These are phyloP conservation scores for Orchesellides sinensis DNA, from an alignment of 2,888 invertebrate species.

Conservation along the genomic window DNA sequence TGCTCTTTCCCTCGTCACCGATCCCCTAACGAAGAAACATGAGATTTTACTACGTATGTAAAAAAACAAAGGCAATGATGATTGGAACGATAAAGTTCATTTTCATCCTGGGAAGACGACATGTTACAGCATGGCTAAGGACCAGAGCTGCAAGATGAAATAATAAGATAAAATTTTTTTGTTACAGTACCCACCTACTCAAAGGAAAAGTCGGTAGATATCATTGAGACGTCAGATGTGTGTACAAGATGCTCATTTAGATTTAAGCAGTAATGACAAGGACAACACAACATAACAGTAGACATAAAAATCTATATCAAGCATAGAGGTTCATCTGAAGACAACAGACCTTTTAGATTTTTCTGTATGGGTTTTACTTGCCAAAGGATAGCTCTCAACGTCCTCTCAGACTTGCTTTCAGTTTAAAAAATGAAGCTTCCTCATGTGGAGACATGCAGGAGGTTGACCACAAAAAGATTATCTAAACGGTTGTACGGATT, in stretches of 20 bases:
- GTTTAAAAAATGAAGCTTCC: not conserved
- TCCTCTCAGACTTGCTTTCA: not conserved
- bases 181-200: not conserved
- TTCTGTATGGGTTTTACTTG: no score
- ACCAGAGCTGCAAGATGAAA: not conserved
- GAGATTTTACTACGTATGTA: no score
- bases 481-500: conserved; percentile 42
- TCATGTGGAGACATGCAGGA: conserved; percentile 12
- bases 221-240: conserved; percentile 20
- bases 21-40: no score
- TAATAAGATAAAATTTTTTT: conserved; percentile 11
- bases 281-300: no score
- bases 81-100: conserved; percentile 18
- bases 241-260: not conserved
- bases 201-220: conserved; percentile 26
- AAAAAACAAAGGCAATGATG: conserved; percentile 8
- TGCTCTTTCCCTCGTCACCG: no score
- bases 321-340: no score
- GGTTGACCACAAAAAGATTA: conserved; percentile 58
- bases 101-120: not conserved
- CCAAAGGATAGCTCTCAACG: no score
- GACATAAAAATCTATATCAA: no score
- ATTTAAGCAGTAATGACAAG: no score
- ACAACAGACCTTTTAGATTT: no score
- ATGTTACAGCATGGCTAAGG: not conserved